phyloP scores from a whole-genome alignment of 35 echinoderm and acorn worm genomes.

The Hemicentrotus pulcherrimus region DNA sequence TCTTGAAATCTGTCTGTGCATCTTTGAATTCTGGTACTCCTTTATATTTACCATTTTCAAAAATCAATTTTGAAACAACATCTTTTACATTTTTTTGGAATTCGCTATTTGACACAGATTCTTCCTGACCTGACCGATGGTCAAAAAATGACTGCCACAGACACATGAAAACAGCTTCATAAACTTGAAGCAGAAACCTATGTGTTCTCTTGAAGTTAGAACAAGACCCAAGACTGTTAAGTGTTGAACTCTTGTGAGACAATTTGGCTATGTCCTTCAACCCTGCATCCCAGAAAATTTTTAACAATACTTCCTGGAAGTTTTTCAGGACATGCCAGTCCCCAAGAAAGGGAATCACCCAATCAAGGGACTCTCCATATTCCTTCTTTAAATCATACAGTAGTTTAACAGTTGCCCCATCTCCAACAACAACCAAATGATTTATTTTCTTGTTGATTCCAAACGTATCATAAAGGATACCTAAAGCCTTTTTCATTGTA shows the following conservation, averaged over 20 bases:
- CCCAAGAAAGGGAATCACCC: slow-evolving; percentile 55
- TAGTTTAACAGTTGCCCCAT: slow-evolving; percentile 54
- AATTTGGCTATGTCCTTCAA: slow-evolving; percentile 42
- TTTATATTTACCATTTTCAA: not conserved
- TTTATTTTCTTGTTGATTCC: not conserved
- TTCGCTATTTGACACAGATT: not conserved
- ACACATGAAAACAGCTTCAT: slow-evolving; percentile 29
- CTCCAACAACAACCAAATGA: slow-evolving; percentile 53
- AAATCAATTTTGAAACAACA: not conserved
- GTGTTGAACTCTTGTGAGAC: not conserved
- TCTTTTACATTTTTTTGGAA: not conserved
- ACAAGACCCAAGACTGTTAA: not conserved
- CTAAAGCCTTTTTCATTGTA: not conserved
- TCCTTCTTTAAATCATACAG: slow-evolving; percentile 53
- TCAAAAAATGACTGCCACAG: not conserved
- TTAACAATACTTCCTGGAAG: slow-evolving; percentile 53
- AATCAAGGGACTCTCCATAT: slow-evolving; percentile 45
- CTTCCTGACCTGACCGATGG: not conserved
- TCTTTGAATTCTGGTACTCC: not conserved
- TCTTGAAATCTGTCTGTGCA: not conserved
- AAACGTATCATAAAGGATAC: not conserved
- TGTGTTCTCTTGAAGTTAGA: slow-evolving; percentile 60
- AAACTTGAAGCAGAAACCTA: slow-evolving; percentile 20
- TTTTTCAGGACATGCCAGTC: slow-evolving; percentile 72
- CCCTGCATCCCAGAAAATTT: slow-evolving; percentile 65